Conservation (phyloP, 2,888 invertebrate genomes). For the Mythimna albipuncta region DNA sequence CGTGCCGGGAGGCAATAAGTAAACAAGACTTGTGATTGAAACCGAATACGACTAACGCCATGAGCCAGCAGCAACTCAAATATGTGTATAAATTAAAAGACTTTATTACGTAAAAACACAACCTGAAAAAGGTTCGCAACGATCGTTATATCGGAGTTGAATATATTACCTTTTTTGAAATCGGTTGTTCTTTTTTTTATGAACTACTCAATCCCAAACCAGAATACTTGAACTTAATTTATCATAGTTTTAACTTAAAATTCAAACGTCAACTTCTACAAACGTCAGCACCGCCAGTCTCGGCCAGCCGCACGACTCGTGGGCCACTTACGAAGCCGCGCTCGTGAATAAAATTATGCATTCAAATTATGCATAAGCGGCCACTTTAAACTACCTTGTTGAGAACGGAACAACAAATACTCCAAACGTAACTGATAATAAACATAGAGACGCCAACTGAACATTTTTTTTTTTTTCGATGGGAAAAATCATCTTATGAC, state of each 20-base stretch:
- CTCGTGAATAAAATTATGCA: slow-evolving; percentile 47
- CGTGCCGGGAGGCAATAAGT: not conserved
- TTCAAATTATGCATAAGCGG: slow-evolving; percentile 33
- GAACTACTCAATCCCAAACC: no score
- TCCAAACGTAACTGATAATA: not conserved
- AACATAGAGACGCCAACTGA: not conserved
- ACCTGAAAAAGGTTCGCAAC: not conserved
- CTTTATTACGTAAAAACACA: not conserved
- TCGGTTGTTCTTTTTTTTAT: not conserved
- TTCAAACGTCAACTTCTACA: not conserved
- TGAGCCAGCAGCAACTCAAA: not conserved
- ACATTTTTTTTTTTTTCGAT: no score
- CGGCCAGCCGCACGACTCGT: slow-evolving; percentile 12
- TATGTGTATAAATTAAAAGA: not conserved
- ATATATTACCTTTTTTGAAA: no score
- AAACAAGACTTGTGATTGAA: slow-evolving; percentile 14
- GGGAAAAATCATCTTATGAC: no score
- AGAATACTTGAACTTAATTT: no score
- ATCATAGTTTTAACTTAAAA: slow-evolving; percentile 1
- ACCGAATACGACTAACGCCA: slow-evolving; percentile 1
- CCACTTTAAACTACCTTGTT: slow-evolving; percentile 17
- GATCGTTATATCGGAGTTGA: not conserved
- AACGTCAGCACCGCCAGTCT: not conserved
- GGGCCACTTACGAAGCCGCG: slow-evolving; percentile 6
- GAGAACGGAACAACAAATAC: slow-evolving; percentile 3